These are phyloP conservation scores for Eulithis prunata DNA, from an alignment of 2,888 invertebrate species.

Conservation along the genomic window DNA sequence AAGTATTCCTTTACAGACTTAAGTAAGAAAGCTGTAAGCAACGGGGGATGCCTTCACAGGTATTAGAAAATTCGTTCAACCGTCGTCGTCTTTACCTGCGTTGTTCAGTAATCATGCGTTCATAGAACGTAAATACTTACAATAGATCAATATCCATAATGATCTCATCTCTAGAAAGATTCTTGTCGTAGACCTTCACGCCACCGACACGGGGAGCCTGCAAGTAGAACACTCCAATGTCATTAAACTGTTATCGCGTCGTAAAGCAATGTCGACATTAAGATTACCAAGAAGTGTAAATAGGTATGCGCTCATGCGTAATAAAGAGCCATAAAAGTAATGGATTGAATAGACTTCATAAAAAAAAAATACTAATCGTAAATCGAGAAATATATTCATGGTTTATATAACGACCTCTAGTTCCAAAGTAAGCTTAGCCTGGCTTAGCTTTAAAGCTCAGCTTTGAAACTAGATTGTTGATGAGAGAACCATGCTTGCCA, in stretches of 20 bases:
- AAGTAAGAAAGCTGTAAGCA: too few species aligned
- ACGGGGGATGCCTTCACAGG: too few species aligned
- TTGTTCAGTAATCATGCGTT: background rate
- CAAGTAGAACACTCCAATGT: constrained; percentile 49
- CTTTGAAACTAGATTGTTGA: too few species aligned
- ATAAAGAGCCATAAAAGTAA: background rate
- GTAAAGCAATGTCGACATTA: constrained; percentile 8
- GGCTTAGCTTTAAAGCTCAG: too few species aligned
- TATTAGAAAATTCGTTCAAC: too few species aligned
- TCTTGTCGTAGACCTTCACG: constrained; percentile 98
- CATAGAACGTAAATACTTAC: constrained; percentile 80
- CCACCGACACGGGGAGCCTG: constrained; percentile 97
- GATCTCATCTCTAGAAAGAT: constrained; percentile 96
- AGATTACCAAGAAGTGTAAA: constrained; percentile 19
- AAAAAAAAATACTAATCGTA: background rate
- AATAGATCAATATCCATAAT: constrained; percentile 98
- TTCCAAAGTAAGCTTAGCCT: too few species aligned
- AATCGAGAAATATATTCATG: too few species aligned
- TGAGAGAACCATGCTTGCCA: too few species aligned
- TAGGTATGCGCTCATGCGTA: constrained; percentile 14
- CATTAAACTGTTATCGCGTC: constrained; percentile 18
- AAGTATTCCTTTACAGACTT: too few species aligned
- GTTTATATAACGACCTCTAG: too few species aligned
- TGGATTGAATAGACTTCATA: background rate
- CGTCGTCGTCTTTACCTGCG: too few species aligned